Evolutionary conservation across 2,797 vertebrate species (phyloP), one percentile per base, ranked within the genome.

Genomic region (Megalops cyprinoides): DNA sequence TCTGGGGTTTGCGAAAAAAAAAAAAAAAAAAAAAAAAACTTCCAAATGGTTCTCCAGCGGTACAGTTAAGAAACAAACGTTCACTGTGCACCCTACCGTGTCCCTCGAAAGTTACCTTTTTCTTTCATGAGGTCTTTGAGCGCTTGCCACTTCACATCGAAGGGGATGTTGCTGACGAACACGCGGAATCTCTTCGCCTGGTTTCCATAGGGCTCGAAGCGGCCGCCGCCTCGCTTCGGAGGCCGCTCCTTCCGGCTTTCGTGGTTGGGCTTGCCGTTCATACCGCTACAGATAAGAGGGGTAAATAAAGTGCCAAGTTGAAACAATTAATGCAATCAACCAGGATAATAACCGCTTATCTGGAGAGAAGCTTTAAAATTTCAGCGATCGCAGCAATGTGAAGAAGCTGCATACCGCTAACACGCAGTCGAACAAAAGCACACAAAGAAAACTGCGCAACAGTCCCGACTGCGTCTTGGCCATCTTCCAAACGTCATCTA

Each of bases 81-180:
- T 23, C 0, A 23, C 2, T 4, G 23, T 42, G 5, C 58, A 12
- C 42, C 46, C 28, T 67, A 65, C 48, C 76, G 28, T 28, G 51
- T 62, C 15, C 60, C 28, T 53, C 20, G 80, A 89, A 89, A n/a
- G 88, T 93, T 95, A 95, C 94, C 95, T 95, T 94, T 95, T 91
- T 95, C 94, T 91, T 95, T 95, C 82, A 95, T 94, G 87, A 95
- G 92, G 86, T 95, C 95, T 91, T 95, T 95, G 75, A 95, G 93
- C n/a, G 93, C 93, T 87, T 95, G 95, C 95, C 95, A 95, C 87
- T 95, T 95, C 83, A 95, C 93, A 77, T 95, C 94, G 69, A 95
- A 95, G 0, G 95, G 94, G 84, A 95, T 95, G 87, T 95, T 95
- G 86, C 94, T 95, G 84, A 95, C 94, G 87, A 95, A 95, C 87